phyloP scores from a whole-genome alignment of 2,797 vertebrate genomes.

The Ctenopoma multispine region DNA sequence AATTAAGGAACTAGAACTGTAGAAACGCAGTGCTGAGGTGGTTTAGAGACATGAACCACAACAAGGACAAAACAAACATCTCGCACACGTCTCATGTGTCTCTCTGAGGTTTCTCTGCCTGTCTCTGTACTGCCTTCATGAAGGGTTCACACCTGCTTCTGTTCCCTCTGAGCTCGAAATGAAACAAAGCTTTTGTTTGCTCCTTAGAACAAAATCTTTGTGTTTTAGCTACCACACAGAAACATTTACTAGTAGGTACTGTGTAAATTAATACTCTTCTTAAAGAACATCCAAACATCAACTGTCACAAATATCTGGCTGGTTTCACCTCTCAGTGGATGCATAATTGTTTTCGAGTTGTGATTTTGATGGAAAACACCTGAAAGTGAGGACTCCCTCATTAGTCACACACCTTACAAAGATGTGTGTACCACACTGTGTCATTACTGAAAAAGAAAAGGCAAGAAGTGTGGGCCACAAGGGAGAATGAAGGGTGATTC shows the following conservation, averaged over 20 bases:
- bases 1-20: constrained; percentile 28
- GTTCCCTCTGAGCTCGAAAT: constrained; percentile 58
- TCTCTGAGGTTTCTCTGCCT: constrained; percentile 84
- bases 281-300: background rate
- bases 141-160: constrained; percentile 71
- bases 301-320: background rate
- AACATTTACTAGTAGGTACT: background rate
- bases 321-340: constrained; percentile 5
- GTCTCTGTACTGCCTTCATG: constrained; percentile 69
- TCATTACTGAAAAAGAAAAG: constrained; percentile 79
- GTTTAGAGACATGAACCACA: constrained; percentile 82
- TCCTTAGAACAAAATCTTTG: constrained; percentile 15
- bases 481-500: constrained; percentile 69
- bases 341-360: constrained; percentile 21
- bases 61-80: constrained; percentile 86
- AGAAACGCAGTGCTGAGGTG: constrained; percentile 53
- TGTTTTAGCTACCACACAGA: constrained; percentile 4
- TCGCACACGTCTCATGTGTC: constrained; percentile 82
- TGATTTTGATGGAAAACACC: constrained; percentile 77
- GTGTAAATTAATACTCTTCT: background rate
- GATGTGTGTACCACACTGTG: constrained; percentile 60
- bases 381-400: constrained; percentile 79
- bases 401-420: constrained; percentile 73
- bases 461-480: constrained; percentile 66
- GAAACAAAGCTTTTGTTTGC: constrained; percentile 54